A percentile compares a stretch with the other conserved stretches of the same genome.
phyloP scores from a whole-genome alignment of 2,888 invertebrate species.

The Eretmocerus hayati region DNA sequence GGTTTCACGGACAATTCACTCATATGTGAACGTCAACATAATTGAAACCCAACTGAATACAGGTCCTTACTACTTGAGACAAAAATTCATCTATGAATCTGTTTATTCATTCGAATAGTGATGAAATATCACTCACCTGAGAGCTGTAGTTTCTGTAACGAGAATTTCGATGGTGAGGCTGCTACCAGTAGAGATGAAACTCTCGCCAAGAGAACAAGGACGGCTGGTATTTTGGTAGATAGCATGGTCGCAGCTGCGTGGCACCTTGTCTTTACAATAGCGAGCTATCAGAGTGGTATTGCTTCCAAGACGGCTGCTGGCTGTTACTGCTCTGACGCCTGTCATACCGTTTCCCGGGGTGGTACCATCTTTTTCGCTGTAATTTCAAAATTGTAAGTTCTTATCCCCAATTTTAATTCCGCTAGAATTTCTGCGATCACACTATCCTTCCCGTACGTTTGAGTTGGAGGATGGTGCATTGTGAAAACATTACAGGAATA shows the following conservation, averaged over 20 bases:
- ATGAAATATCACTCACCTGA: constrained; percentile 57
- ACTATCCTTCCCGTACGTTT: too few species aligned
- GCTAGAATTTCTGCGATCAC: too few species aligned
- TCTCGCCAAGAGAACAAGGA: constrained; percentile 74
- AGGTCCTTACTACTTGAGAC: too few species aligned
- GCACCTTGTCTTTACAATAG: constrained; percentile 75
- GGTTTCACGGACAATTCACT: too few species aligned
- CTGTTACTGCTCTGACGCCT: neutral
- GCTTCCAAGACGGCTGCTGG: constrained; percentile 49
- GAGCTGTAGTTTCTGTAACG: constrained; percentile 74
- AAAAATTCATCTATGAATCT: too few species aligned
- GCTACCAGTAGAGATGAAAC: constrained; percentile 75
- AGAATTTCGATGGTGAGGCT: constrained; percentile 73
- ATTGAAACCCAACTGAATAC: too few species aligned
- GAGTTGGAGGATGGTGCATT: too few species aligned
- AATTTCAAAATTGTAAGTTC: neutral
- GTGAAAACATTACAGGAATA: too few species aligned
- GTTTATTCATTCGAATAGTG: too few species aligned
- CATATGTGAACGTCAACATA: too few species aligned
- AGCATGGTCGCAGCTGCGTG: constrained; percentile 76
- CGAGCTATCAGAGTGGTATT: constrained; percentile 74
- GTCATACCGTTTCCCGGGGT: too few species aligned
- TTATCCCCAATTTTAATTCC: too few species aligned
- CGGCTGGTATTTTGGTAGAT: constrained; percentile 58
- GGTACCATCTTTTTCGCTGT: constrained; percentile 7